phyloP scores from a whole-genome alignment of 2,888 invertebrate genomes.

The Dynastes maya region DNA sequence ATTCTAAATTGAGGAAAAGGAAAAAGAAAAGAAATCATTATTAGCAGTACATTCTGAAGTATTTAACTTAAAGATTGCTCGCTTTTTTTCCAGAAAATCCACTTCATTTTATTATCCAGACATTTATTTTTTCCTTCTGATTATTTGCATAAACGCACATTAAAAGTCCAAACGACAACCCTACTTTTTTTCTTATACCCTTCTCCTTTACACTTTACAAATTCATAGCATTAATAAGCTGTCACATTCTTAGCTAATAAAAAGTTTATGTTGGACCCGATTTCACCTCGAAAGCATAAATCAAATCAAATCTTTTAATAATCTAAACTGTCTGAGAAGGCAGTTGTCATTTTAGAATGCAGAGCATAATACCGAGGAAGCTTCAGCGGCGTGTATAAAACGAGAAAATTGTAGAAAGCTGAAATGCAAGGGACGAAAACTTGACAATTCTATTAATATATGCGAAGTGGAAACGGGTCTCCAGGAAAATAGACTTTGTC shows the following conservation, averaged over 20 bases:
- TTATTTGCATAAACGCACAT: slow-evolving; percentile 1
- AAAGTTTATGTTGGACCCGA: slow-evolving; percentile 39
- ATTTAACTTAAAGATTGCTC: neutral
- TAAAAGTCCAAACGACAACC: neutral
- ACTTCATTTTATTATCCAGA: neutral
- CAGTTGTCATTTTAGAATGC: slow-evolving; percentile 39
- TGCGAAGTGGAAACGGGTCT: neutral
- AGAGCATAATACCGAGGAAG: slow-evolving; percentile 10
- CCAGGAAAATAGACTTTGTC: neutral
- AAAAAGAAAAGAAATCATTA: neutral
- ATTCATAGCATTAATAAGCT: slow-evolving; percentile 34
- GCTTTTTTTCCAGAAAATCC: neutral
- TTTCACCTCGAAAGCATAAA: slow-evolving; percentile 23
- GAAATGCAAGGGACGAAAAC: slow-evolving; percentile 24
- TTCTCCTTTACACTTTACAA: slow-evolving; percentile 14
- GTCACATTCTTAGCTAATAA: slow-evolving; percentile 38
- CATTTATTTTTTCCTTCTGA: neutral
- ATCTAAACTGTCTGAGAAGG: slow-evolving; percentile 39
- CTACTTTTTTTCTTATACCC: neutral
- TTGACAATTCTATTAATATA: slow-evolving; percentile 25
- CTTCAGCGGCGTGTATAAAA: neutral
- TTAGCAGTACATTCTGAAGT: slow-evolving; percentile 7
- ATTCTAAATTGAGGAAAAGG: neutral
- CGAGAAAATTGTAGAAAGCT: slow-evolving; percentile 17
- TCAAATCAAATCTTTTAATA: slow-evolving; percentile 42